Evolutionary conservation across 2,797 vertebrate genomes (phyloP).

Genomic region (Percopsis omiscomaycus): DNA sequence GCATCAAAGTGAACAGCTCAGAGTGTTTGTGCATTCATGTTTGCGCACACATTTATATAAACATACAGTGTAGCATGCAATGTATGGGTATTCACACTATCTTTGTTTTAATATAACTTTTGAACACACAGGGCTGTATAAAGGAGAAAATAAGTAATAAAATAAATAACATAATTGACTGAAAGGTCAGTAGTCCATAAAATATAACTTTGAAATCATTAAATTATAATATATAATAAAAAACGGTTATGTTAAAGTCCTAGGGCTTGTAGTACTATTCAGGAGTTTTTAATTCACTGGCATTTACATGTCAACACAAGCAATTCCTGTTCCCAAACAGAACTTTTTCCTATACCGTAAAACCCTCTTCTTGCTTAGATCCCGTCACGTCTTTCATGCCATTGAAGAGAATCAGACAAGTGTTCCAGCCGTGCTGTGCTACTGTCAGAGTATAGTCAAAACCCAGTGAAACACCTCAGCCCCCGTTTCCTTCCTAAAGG

Average conservation of each 20-base stretch:
- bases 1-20: conserved; percentile 62
- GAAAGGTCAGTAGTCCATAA: too few species aligned
- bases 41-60: not conserved
- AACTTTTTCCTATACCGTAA: not conserved
- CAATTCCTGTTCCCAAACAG: conserved; percentile 7
- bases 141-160: too few species aligned
- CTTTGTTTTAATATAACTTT: too few species aligned
- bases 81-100: too few species aligned
- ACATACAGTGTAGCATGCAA: too few species aligned
- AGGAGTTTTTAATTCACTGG: too few species aligned
- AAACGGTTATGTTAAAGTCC: too few species aligned
- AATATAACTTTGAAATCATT: too few species aligned
- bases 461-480: conserved; percentile 41
- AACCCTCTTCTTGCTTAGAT: not conserved
- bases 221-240: too few species aligned
- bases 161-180: too few species aligned
- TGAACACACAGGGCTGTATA: too few species aligned
- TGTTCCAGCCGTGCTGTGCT: conserved; percentile 19
- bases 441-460: conserved; percentile 27
- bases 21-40: conserved; percentile 34
- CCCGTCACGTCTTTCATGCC: conserved; percentile 42
- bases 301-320: not conserved
- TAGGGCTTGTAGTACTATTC: too few species aligned
- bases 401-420: conserved; percentile 41
- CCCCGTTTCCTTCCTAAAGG: not conserved